Base-by-base conservation (phyloP, 2,888 invertebrate species). In the Mechanitis mazaeus region DNA sequence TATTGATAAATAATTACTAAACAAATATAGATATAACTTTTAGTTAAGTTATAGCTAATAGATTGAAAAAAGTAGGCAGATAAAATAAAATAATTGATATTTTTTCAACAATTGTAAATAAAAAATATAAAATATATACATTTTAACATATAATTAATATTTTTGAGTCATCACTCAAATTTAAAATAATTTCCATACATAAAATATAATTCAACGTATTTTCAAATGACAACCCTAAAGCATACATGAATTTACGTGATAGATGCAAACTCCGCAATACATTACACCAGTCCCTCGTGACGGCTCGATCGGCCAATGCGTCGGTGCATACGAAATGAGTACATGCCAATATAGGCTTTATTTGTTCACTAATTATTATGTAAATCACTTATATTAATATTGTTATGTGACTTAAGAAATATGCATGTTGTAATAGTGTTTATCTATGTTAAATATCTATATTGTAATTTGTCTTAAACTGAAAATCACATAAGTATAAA, bases 311-410 rank as follows among this genome's bases (percentile, higher is more conserved):
- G 76, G 75, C 68, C 75, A 70, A 75, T 79, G 79, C 77, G 71
- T 69, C 71, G 69, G 70, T 72, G 80, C 81, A 81, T 83, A 74
- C 79, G 70, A 73, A 83, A 84, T 79, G 77, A 75, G 75, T 74
- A 69, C 66, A 53, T 31, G 42, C 42, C 38, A 31, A 56, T 56
- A 61, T 61, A 45, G 45, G n/a, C 33, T 55, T 54, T 61, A 57
- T 54, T 57, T 50, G 38, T 58, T 58, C 31, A 50, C 11, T 50
- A 50, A 55, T 55, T 55, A 42, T n/a, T 20, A 42, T 55, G 55
- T 20, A 55, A 50, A 50, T 50, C 28, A 50, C 31, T 9, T 50
- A 31, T 31, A 50, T 31, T n/a, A 50, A 7, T 50, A 50, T 31
- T 31, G 3, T 7, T n/a, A n/a, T 47, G 6, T n/a, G 1, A 6